Conservation (phyloP, 2,888 invertebrate species). For the Pelosia muscerda region DNA sequence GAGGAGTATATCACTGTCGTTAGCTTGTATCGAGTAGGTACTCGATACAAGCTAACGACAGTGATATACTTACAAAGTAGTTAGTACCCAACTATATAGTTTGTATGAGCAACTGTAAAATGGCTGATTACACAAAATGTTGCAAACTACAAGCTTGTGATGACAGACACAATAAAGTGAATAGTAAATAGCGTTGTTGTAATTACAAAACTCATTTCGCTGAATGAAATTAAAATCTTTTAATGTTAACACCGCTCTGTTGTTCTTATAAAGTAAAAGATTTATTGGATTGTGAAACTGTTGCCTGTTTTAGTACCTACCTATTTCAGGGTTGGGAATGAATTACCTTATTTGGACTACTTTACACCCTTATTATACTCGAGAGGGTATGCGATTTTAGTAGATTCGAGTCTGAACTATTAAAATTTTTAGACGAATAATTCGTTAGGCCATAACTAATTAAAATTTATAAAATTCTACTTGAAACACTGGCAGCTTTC, state of each 20-base stretch:
- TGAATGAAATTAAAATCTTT: slow-evolving; percentile 45
- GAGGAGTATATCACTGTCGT: too few species aligned
- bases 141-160: slow-evolving; percentile 33
- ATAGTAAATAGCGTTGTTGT: slow-evolving; percentile 21
- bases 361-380: too few species aligned
- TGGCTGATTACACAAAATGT: slow-evolving; percentile 32
- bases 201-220: slow-evolving; percentile 27
- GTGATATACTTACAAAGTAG: slow-evolving; percentile 31
- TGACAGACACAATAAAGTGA: slow-evolving; percentile 26
- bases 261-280: slow-evolving; percentile 48
- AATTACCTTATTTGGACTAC: too few species aligned
- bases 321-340: too few species aligned
- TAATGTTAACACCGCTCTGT: slow-evolving; percentile 41
- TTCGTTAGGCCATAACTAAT: too few species aligned
- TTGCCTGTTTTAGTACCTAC: slow-evolving; percentile 41
- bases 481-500: not conserved
- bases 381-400: too few species aligned
- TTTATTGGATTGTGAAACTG: slow-evolving; percentile 58
- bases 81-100: slow-evolving; percentile 11
- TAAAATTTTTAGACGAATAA: too few species aligned
- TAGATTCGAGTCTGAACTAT: too few species aligned
- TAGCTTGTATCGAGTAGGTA: too few species aligned
- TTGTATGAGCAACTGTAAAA: slow-evolving; percentile 21
- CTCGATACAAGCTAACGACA: too few species aligned
- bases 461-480: too few species aligned